Base-by-base conservation (phyloP, 2,888 invertebrate species). In the Dryococelus australis region DNA sequence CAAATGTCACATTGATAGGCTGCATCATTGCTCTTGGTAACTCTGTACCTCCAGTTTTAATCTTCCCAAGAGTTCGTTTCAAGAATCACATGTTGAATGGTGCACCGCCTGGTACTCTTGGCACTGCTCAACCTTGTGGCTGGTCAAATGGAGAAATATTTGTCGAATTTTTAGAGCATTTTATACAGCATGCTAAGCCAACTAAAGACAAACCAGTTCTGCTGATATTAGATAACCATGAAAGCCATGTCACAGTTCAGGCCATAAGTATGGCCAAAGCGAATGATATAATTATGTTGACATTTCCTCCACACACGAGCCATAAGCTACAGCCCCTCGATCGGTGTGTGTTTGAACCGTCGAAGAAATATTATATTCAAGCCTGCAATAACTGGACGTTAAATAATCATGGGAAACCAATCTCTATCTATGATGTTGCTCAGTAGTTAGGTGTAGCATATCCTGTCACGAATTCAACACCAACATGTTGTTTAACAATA, bases 321-420 rank as follows among this genome's bases (percentile, higher is more conserved):
- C 90, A 91, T 85, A 90, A 90, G 87, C 83, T 91, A 78, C 90
- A 91, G 86, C 91, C 90, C 43, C 86, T 90, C 35, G 90, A 90
- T 88, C 65, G 86, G 35, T 28, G 86, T 43, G 87, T 88, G 24
- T 90, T 85, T 87, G 89, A 87, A 65, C 88, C 89, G 13, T 87
- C 87, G 35, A 88, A 89, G 79, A 43, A 86, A 16, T 85, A 80
- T 28, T 88, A 87, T 24, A 87, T 86, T 86, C 51, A 28, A 13
- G 43, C 87, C 26, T 43, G 26, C 28, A 27, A 83, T 24, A 27
- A 0, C 16, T 85, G 47, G 85, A 26, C 26, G 27, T 13, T 27
- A 9, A 27, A 10, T 27, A 27, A 83, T 83, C 83, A 26, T 20
- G 27, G 83, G 16, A 83, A 83, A 4, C 27, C 83, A 83, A 83